Evolutionary conservation across 2,888 invertebrate genomes (phyloP), one percentile per base, ranked within the genome.

Genomic region (Lobophora halterata): DNA sequence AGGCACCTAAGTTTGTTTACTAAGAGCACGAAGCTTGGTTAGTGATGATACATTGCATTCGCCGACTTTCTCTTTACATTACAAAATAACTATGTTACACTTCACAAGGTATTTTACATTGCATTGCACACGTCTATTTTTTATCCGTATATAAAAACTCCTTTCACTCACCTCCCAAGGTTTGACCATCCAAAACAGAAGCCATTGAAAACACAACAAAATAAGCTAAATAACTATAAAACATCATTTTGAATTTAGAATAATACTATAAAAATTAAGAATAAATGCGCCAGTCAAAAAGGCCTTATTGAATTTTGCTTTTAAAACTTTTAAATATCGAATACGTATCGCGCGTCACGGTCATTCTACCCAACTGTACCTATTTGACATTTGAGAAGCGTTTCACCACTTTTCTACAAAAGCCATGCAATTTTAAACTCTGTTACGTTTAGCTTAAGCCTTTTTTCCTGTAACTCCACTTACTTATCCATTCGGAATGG

Each of bases 131-230:
- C n/a, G n/a, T n/a, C n/a, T n/a, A 25, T 7, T 36, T 36, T 37
- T 37, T 39, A 41, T 37, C 34, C 35, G 29, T 46, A 27, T 16
- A 55, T 49, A 67, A 65, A 69, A 64, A 60, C 59, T 32, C 81
- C 82, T 82, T 82, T 85, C 81, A 82, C 85, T 85, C 49, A 83
- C 83, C 85, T 35, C 72, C 68, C 79, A 81, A 79, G 74, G 79
- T 78, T 58, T 82, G 81, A 33, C 76, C 80, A 44, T 74, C 70
- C 53, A 75, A 55, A 40, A 74, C 65, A 31, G 71, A 56, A 40
- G 68, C 67, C 59, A 73, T 59, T 12, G 64, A 52, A 44, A 64
- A 52, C 46, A 69, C 53, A 50, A 64, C 46, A 20, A 72, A 55
- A 57, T 64, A 53, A 48, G 70, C 64, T 29, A 77, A 58, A 65